phyloP scores from a whole-genome alignment of 2,113 vertebrate species.

The Eulacestoma nigropectus region DNA sequence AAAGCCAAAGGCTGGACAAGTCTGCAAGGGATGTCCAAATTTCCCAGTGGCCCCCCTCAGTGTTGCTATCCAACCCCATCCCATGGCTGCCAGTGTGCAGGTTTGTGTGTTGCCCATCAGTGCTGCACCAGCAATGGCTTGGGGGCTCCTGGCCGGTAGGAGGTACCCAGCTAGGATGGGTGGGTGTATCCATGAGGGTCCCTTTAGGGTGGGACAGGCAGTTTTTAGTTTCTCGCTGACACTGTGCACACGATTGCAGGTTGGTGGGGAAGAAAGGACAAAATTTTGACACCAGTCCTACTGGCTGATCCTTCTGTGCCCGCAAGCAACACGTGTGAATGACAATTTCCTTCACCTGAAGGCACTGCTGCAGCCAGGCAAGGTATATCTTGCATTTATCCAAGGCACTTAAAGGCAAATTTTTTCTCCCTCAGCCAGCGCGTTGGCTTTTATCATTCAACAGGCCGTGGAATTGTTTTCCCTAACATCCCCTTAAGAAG shows the following conservation, averaged over 20 bases:
- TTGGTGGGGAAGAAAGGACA: not conserved
- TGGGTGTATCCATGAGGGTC: not conserved
- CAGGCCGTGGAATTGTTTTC: conserved; percentile 44
- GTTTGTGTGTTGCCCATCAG: not conserved
- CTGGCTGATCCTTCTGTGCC: not conserved
- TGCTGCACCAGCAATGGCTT: not conserved
- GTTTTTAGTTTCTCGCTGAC: not conserved
- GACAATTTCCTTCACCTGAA: not conserved
- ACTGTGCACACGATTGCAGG: accelerated
- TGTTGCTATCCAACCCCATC: not conserved
- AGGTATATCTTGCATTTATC: not conserved
- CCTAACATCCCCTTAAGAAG: conserved; percentile 53
- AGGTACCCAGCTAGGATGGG: accelerated
- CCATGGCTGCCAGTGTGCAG: accelerated
- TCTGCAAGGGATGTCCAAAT: not conserved
- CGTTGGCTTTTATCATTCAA: conserved; percentile 47
- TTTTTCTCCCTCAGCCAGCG: not conserved
- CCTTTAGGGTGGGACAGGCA: accelerated
- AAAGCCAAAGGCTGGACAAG: not conserved
- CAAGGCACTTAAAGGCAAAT: not conserved
- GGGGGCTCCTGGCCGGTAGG: accelerated
- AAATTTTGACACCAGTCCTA: not conserved
- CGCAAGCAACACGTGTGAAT: accelerated
- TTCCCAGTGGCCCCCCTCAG: not conserved
- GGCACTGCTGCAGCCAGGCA: not conserved